Evolutionary conservation across 2,888 invertebrate genomes (phyloP).

Genomic region (Nebria salina): DNA sequence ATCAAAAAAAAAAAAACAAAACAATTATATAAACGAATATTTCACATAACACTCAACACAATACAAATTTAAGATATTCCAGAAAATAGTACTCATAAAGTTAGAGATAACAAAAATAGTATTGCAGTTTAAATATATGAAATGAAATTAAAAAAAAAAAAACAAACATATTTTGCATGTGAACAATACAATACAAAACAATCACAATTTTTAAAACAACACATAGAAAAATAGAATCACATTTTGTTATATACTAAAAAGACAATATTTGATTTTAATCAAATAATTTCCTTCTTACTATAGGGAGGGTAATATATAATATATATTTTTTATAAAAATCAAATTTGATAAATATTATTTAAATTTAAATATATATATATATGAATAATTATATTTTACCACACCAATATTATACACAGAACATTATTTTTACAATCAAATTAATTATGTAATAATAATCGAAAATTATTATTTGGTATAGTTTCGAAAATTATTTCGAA

Average conservation of each 20-base stretch:
- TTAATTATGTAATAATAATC: slow-evolving; percentile 5
- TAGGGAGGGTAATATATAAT: not conserved
- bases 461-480: slow-evolving; percentile 37
- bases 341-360: slow-evolving; percentile 14
- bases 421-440: slow-evolving; percentile 2
- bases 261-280: not conserved
- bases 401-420: not conserved
- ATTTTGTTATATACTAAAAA: not conserved
- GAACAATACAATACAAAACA: not conserved
- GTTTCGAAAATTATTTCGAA: slow-evolving; percentile 47
- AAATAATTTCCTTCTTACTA: not conserved
- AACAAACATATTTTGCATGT: not conserved
- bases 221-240: slow-evolving; percentile 1
- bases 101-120: not conserved
- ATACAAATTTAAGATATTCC: not conserved
- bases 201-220: not conserved
- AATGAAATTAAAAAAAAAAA: too few species aligned
- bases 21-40: slow-evolving; percentile 2
- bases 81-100: not conserved
- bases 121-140: not conserved
- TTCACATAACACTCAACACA: not conserved
- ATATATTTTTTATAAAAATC: slow-evolving; percentile 4
- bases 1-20: not conserved
- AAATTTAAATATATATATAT: slow-evolving; percentile 24
- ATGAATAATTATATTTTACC: slow-evolving; percentile 2